phyloP scores from a whole-genome alignment of 2,797 vertebrate genomes.

The Eutrigla gurnardus region DNA sequence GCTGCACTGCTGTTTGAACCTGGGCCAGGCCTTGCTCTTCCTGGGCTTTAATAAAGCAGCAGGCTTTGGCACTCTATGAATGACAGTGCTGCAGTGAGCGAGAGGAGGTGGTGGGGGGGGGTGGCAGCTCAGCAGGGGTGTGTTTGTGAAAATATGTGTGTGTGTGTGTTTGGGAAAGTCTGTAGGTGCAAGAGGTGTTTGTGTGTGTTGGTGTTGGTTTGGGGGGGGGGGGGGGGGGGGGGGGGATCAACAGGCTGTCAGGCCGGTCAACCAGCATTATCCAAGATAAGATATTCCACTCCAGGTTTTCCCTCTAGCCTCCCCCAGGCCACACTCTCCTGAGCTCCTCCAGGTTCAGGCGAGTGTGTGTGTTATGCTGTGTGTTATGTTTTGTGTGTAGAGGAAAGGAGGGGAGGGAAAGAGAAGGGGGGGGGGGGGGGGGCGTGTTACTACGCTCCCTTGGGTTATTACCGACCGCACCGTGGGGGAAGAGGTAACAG shows the following conservation, averaged over 20 bases:
- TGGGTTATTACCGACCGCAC: slow-evolving; percentile 71
- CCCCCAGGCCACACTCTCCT: slow-evolving; percentile 70
- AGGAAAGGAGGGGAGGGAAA: neutral
- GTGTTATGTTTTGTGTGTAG: slow-evolving; percentile 37
- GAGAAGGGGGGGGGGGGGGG: neutral
- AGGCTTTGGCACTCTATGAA: slow-evolving; percentile 96
- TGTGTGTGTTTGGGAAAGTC: slow-evolving; percentile 16
- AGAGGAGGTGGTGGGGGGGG: slow-evolving; percentile 82
- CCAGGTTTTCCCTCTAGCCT: slow-evolving; percentile 76
- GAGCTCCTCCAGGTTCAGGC: slow-evolving; percentile 72
- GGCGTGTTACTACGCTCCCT: slow-evolving; percentile 67
- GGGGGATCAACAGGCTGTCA: slow-evolving; percentile 80
- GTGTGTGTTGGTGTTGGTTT: neutral
- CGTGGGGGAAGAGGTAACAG: slow-evolving; percentile 48
- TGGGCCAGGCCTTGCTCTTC: slow-evolving; percentile 88
- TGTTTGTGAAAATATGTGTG: slow-evolving; percentile 14
- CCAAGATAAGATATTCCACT: slow-evolving; percentile 77
- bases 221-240: neutral
- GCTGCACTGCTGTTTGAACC: slow-evolving; percentile 97
- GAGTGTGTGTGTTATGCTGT: slow-evolving; percentile 25
- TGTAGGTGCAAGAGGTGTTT: slow-evolving; percentile 37
- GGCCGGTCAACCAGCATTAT: slow-evolving; percentile 76
- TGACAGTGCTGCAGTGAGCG: slow-evolving; percentile 88
- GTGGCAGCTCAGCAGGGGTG: slow-evolving; percentile 46
- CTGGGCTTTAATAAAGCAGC: slow-evolving; percentile 96